Evolutionary conservation across 2,113 vertebrate genomes (phyloP), one percentile per base, ranked within the genome.

Genomic region (Corythaeola cristata): DNA sequence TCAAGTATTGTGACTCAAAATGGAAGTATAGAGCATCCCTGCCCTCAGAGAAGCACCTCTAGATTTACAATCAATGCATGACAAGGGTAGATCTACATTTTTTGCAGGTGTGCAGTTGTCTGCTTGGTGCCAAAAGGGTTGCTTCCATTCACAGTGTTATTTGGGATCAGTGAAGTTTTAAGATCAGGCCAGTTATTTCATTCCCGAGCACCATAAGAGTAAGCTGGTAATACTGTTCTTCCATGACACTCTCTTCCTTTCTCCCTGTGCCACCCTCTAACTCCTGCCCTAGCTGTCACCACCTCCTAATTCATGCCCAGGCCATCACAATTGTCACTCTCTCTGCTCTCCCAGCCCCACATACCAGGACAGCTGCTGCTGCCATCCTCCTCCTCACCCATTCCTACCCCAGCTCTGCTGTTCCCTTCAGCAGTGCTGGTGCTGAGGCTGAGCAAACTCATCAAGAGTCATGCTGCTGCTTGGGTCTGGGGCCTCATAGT

Each of bases 131-230:
- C 56, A 56, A 8, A 41, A 72, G 2, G 3, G 11, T 62, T 28
- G 60, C 27, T 33, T 30, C 1, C 0, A 30, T 39, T 81, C 74
- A 50, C 0, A 0, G 30, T 35, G 20, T 50, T 81, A 44, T 55
- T 72, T 72, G 45, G 18, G 19, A 66, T 44, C 27, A 56, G 15
- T 28, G 16, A 86, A 28, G 27, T 52, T 81, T 55, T 72, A 55
- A 45, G n/a, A 30, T 28, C 3, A 0, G 22, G 21, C 3, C 53
- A 63, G 6, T 33, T 60, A 50, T 60, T 72, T 78, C 13, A 56
- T 37, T 44, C 10, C 53, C 68, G 47, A 83, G 28, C 32, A 66
- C 62, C 7, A 1, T 27, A 73, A 78, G 20, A 32, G 7, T 30
- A 73, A 73, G 17, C 23, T 32, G 27, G 23, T 12, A 62, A 44